These are phyloP conservation scores for Tenualosa thibaudeaui DNA, from an alignment of 2,797 vertebrate genomes.

Conservation along the genomic window DNA sequence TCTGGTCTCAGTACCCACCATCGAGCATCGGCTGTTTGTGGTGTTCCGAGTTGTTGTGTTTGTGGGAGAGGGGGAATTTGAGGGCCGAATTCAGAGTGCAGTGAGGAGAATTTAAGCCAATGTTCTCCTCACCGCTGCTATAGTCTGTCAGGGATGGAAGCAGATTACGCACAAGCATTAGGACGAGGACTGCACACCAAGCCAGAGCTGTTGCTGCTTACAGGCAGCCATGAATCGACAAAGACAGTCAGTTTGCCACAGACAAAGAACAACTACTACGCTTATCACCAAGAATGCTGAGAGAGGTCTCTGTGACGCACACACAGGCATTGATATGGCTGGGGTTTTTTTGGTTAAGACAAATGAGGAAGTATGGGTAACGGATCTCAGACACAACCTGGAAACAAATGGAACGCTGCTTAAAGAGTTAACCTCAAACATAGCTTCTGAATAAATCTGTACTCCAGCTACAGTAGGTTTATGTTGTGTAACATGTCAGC, in stretches of 20 bases:
- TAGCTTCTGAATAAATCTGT: neutral
- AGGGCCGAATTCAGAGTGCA: conserved; percentile 68
- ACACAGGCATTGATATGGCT: neutral
- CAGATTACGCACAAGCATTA: conserved; percentile 50
- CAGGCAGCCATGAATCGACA: neutral
- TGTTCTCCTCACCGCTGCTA: conserved; percentile 73
- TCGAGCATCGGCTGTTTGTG: conserved; percentile 68
- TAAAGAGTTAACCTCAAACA: neutral
- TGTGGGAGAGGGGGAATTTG: conserved; percentile 69
- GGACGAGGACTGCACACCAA: conserved; percentile 23
- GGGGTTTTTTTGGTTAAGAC: neutral
- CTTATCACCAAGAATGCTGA: conserved; percentile 16
- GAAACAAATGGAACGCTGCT: neutral
- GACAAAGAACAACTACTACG: conserved; percentile 3
- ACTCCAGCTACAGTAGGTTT: neutral
- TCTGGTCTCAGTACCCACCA: conserved; percentile 68
- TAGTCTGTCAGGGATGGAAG: conserved; percentile 69
- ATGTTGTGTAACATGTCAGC: neutral
- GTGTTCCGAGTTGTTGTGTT: conserved; percentile 55
- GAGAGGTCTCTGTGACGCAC: neutral
- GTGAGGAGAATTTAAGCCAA: conserved; percentile 71
- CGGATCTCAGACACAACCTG: neutral
- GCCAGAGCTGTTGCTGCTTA: neutral
- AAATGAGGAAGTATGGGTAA: neutral
- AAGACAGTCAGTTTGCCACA: neutral